These are phyloP conservation scores for Chiloscyllium punctatum DNA, from an alignment of 2,797 vertebrate species.

Conservation along the genomic window DNA sequence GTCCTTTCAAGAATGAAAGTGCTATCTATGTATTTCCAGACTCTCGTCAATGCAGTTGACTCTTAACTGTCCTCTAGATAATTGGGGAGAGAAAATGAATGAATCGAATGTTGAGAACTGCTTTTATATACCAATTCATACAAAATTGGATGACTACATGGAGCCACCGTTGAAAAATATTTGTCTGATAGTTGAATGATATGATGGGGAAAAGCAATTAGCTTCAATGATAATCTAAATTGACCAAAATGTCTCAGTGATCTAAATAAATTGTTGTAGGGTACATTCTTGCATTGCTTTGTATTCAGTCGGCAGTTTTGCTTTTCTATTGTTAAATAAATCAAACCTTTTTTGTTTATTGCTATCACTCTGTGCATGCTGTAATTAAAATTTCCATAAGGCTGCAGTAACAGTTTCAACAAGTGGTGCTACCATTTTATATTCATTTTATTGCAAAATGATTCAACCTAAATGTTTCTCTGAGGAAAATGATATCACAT, in stretches of 20 bases:
- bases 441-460: constrained; percentile 11
- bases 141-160: not conserved
- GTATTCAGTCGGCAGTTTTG: not conserved
- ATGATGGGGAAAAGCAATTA: not conserved
- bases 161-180: not conserved
- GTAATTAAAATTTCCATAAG: constrained; percentile 21
- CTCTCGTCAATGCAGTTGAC: no score
- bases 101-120: not conserved
- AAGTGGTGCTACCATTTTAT: not conserved
- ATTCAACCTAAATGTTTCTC: constrained; percentile 5
- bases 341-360: not conserved
- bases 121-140: not conserved
- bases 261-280: not conserved
- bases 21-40: no score
- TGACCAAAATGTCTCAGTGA: not conserved
- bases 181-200: not conserved
- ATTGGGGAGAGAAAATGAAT: no score
- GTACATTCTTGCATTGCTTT: not conserved
- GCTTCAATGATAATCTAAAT: not conserved
- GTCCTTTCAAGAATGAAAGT: no score
- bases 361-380: no score
- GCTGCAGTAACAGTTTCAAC: not conserved
- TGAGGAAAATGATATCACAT: not conserved
- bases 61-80: no score
- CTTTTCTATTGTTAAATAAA: not conserved